Base-by-base conservation (phyloP, 2,113 vertebrate species). In the Oenanthe melanoleuca region DNA sequence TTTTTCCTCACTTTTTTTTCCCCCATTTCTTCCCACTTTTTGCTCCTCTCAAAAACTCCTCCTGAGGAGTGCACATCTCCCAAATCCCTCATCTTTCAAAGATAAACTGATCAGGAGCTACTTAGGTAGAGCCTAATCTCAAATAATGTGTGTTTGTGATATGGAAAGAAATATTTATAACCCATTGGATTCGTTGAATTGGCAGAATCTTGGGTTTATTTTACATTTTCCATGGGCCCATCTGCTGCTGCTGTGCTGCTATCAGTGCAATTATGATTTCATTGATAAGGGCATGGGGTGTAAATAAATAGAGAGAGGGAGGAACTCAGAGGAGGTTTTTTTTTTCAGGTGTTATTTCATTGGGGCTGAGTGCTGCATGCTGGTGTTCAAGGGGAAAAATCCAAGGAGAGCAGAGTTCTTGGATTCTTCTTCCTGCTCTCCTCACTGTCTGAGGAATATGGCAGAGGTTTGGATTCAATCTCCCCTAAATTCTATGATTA, bases 401-500 rank as follows among this genome's bases (percentile, higher is more conserved):
- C 2, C 47, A 49, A 49, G 47, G 23, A 40, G 60, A 61, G 31
- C 12, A 21, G 59, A 93, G 78, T 47, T 93, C 3, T 53, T 34
- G 86, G 80, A 42, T 88, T 80, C 70, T 21, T 86, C 50, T 38
- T 92, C 24, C 53, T 59, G 29, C 52, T 67, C 40, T 31, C 47
- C 44, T 34, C 1, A 0, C 4, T 73, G 75, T 16, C 88, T 71
- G 44, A 69, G 73, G 52, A 69, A 17, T 56, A 2, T 66, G 84
- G 84, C 80, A 13, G 45, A 42, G 59, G 70, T 74, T 74, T 92
- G 42, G 80, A 52, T 70, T 95, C 93, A 81, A 79, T 57, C 94
- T 89, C 73, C 92, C 52, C 71, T 20, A 49, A 95, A 96, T 28
- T 69, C 96, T 95, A 70, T 92, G 63, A 96, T 97, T 96, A 89